phyloP scores from a whole-genome alignment of 2,888 invertebrate genomes.

The Aphelenchoides bicaudatus region DNA sequence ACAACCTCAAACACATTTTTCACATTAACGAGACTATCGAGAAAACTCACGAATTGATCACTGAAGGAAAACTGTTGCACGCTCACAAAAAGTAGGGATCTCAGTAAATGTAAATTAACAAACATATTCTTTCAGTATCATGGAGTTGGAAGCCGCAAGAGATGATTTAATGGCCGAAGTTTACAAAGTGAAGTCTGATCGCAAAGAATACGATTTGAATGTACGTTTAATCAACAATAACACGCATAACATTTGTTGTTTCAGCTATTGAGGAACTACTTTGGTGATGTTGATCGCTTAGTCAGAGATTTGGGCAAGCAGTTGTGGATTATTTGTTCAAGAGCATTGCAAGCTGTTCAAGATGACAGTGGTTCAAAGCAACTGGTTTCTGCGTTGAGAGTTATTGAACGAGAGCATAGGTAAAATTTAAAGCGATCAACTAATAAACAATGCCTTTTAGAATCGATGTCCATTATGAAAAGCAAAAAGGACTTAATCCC shows the following conservation, averaged over 20 bases:
- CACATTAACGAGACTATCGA: conserved; percentile 93
- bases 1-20: conserved; percentile 94
- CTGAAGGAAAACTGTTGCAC: conserved; percentile 86
- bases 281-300: conserved; percentile 86
- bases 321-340: conserved; percentile 78
- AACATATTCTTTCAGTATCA: conserved; percentile 71
- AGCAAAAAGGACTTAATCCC: conserved; percentile 55
- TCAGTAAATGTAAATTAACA: conserved; percentile 12
- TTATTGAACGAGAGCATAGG: conserved; percentile 93
- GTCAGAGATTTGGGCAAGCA: conserved; percentile 69
- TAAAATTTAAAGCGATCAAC: conserved; percentile 34
- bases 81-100: conserved; percentile 75
- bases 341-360: conserved; percentile 82
- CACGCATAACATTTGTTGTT: conserved; percentile 26
- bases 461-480: conserved; percentile 76
- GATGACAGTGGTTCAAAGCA: conserved; percentile 68
- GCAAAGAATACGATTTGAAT: conserved; percentile 50
- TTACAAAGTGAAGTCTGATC: conserved; percentile 74
- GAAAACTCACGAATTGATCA: conserved; percentile 84
- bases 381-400: conserved; percentile 88
- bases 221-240: conserved; percentile 26
- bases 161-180: conserved; percentile 91
- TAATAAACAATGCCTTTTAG: conserved; percentile 28
- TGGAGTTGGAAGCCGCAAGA: conserved; percentile 90
- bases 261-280: conserved; percentile 83